Percentiles rank a stretch among this genome's conserved stretches.
Evolutionary conservation across 2,797 vertebrate genomes (phyloP).

Genomic region (Delichon dasypus): DNA sequence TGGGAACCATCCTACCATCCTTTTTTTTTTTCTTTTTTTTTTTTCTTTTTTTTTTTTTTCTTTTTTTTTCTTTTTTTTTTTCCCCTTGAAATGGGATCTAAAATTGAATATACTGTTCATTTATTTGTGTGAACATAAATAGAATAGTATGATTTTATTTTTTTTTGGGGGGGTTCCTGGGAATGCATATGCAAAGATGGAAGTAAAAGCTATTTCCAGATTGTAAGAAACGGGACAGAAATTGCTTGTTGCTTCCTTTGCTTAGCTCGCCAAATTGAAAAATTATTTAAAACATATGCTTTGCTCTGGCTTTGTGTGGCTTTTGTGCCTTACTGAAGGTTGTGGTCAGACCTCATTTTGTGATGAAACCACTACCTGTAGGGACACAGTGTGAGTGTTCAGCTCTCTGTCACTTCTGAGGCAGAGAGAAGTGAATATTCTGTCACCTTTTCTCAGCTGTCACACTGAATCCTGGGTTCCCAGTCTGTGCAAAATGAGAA

Average conservation of each 20-base stretch:
- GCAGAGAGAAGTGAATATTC: neutral
- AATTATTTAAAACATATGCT: neutral
- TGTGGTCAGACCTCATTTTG: neutral
- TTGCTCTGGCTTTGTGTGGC: neutral
- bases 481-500: neutral
- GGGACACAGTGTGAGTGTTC: neutral
- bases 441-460: neutral
- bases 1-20: too few species aligned
- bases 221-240: neutral
- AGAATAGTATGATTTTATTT: neutral
- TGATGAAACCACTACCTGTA: accelerated
- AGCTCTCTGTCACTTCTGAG: neutral
- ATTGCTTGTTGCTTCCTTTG: neutral
- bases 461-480: neutral
- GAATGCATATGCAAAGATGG: neutral
- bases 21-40: neutral
- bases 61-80: neutral
- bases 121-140: neutral
- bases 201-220: neutral
- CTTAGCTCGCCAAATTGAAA: neutral
- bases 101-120: neutral
- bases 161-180: neutral
- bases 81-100: neutral
- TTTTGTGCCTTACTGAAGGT: neutral
- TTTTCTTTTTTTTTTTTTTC: too few species aligned